A percentile compares a stretch with the other conserved stretches of the same genome.
phyloP scores from a whole-genome alignment of 92 coral and sea anemone genomes.

The Phymanthus crucifer region DNA sequence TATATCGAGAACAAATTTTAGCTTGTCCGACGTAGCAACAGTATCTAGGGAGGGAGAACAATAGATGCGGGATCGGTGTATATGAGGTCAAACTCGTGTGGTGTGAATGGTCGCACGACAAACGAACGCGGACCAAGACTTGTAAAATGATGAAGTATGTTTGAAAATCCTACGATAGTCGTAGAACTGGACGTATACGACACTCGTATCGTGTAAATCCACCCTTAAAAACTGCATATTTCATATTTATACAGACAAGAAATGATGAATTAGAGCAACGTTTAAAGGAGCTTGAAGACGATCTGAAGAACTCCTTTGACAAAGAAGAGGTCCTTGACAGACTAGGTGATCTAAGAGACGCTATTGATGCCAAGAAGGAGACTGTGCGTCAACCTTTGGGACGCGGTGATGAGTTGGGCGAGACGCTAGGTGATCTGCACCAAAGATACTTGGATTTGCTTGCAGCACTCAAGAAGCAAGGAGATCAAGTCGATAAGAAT shows the following conservation, averaged over 20 bases:
- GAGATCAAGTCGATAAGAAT: conserved; percentile 49
- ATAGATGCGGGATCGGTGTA: too few relatives aligned
- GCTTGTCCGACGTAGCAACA: too few relatives aligned
- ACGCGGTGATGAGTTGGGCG: conserved; percentile 82
- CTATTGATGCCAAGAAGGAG: conserved; percentile 51
- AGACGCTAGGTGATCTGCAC: conserved; percentile 74
- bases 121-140: too few relatives aligned
- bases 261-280: conserved; percentile 82
- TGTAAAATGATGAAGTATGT: too few relatives aligned
- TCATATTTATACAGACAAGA: conserved; percentile 41
- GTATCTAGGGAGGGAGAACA: too few relatives aligned
- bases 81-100: too few relatives aligned
- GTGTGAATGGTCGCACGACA: too few relatives aligned
- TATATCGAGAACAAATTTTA: too few relatives aligned
- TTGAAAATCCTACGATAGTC: too few relatives aligned
- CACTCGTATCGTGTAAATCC: too few relatives aligned
- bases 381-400: conserved; percentile 64
- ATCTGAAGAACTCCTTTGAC: conserved; percentile 59
- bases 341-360: conserved; percentile 69
- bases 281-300: conserved; percentile 78
- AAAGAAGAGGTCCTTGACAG: conserved; percentile 74
- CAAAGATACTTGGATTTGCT: conserved; percentile 67
- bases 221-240: not conserved
- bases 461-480: conserved; percentile 69
- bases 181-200: too few relatives aligned